Base-by-base conservation (phyloP, 2,113 vertebrate species). In the Mustela nigripes region DNA sequence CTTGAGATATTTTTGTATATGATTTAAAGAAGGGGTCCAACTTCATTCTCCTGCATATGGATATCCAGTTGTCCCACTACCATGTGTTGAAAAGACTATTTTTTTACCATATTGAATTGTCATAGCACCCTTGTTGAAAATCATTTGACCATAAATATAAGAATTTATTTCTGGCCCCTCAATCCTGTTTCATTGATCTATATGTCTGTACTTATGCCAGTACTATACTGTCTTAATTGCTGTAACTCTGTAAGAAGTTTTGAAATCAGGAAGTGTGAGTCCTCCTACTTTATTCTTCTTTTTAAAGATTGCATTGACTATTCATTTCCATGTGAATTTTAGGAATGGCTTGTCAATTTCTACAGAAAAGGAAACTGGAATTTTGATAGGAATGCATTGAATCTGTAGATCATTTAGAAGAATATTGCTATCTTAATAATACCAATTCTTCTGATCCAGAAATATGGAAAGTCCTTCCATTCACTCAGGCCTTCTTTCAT, bases 311-410 rank as follows among this genome's bases (percentile, higher is more conserved):
- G 26, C 22, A 58, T 87, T 65, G 45, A 11, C 50, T 56, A 21
- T 91, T 63, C 56, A 81, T 91, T 92, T 76, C 24, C 65, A 39
- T 81, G 74, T 92, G 56, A 63, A 92, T 74, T 60, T 56, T 76
- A 60, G 12, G 36, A 74, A 48, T 42, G 36, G 2, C 19, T 91
- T 63, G 16, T 50, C 50, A 56, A 74, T 81, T 81, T 74, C 45
- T 50, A 56, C 33, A 58, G 33, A 67, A 84, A 83, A 36, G 65
- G 24, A 80, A 81, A 26, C 48, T 53, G 50, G 33, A 50, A 36
- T 50, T 67, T 19, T 82, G 65, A 71, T 48, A 81, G 4, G 19
- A 4, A 74, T 58, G 1, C 28, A 28, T 11, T 82, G 31, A 58
- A 91, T 65, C 10, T 67, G 3, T 63, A 58, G 50, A 74, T 65